Evolutionary conservation across 2,888 invertebrate species (phyloP).

Genomic region (Diplazon laetatorius): DNA sequence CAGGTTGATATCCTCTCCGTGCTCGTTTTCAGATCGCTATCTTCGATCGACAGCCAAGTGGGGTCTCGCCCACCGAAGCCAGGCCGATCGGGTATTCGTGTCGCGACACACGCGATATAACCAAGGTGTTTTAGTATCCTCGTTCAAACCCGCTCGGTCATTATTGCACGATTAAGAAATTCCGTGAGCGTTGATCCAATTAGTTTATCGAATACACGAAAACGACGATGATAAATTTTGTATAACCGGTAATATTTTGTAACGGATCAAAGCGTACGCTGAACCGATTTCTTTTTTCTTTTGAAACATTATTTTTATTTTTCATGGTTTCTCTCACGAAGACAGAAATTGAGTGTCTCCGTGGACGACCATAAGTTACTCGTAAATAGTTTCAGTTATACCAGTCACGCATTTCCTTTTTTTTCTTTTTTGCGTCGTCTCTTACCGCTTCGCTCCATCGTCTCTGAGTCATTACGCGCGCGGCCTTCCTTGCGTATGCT

Average conservation of each 20-base stretch:
- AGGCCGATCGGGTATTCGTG: not conserved
- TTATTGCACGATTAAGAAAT: slow-evolving; percentile 57
- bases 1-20: not conserved
- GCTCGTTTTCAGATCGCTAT: slow-evolving; percentile 29
- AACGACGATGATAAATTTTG: slow-evolving; percentile 25
- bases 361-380: slow-evolving; percentile 43
- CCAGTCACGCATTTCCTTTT: slow-evolving; percentile 46
- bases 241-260: slow-evolving; percentile 19
- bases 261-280: slow-evolving; percentile 11
- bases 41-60: slow-evolving; percentile 28
- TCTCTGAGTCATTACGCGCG: slow-evolving; percentile 18
- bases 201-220: slow-evolving; percentile 45
- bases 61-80: not conserved
- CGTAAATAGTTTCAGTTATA: slow-evolving; percentile 57
- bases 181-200: slow-evolving; percentile 47
- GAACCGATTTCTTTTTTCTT: slow-evolving; percentile 47
- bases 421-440: slow-evolving; percentile 23
- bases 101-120: slow-evolving; percentile 30
- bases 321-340: slow-evolving; percentile 21
- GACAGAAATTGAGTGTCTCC: slow-evolving; percentile 36
- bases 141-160: slow-evolving; percentile 55
- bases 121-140: slow-evolving; percentile 34
- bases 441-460: not conserved
- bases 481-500: slow-evolving; percentile 25
- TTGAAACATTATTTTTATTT: no score